These are phyloP conservation scores for Fragum sueziense DNA, from an alignment of 2,888 invertebrate species.

Conservation along the genomic window DNA sequence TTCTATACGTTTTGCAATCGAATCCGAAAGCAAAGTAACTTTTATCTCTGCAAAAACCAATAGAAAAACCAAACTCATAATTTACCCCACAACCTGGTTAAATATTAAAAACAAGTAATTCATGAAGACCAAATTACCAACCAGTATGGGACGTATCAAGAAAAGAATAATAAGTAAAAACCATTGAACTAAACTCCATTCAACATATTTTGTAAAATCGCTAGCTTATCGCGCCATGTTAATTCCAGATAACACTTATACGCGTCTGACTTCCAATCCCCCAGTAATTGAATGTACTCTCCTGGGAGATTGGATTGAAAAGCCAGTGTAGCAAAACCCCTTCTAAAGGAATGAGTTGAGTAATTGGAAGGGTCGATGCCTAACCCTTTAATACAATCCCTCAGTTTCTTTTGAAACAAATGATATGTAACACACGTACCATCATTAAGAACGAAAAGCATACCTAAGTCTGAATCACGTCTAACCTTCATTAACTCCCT, in stretches of 20 bases:
- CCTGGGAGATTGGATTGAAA: neutral
- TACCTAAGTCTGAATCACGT: neutral
- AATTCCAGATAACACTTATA: no score
- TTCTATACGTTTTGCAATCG: neutral
- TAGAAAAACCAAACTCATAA: neutral
- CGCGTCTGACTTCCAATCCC: slow-evolving; percentile 15
- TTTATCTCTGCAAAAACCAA: neutral
- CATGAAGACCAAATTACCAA: no score
- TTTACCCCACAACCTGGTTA: no score
- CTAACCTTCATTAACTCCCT: neutral
- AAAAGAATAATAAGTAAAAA: no score
- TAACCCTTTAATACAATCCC: neutral
- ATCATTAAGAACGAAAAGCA: neutral
- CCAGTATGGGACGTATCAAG: no score
- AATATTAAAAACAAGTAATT: no score
- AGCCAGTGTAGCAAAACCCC: slow-evolving; percentile 21
- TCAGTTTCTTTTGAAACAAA: slow-evolving; percentile 4
- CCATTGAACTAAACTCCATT: no score
- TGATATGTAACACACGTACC: slow-evolving; percentile 9
- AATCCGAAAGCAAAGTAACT: neutral
- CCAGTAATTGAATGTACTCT: neutral
- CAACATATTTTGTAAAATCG: no score
- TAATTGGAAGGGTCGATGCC: neutral
- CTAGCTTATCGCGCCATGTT: no score
- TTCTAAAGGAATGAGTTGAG: no score